Percentiles rank a stretch among this genome's conserved stretches.
phyloP scores from a whole-genome alignment of 2,888 invertebrate genomes.

The Lepidochitona cinerea region DNA sequence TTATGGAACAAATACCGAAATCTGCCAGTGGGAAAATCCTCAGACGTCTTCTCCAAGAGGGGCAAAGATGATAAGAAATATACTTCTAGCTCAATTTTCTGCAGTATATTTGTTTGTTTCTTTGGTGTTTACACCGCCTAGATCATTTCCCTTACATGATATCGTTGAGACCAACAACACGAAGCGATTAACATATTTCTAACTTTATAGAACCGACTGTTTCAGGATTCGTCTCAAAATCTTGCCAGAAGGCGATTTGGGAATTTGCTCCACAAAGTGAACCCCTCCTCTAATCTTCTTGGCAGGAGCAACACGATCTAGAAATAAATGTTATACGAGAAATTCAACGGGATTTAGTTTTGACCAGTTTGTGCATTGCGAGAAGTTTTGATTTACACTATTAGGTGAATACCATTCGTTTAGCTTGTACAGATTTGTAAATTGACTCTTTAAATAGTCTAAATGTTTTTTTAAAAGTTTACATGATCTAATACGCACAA shows the following conservation, averaged over 20 bases:
- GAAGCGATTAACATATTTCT: too few relatives aligned
- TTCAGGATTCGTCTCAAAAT: constrained; percentile 25
- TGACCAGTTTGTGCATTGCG: too few relatives aligned
- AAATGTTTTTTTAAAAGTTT: too few relatives aligned
- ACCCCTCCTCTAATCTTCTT: constrained; percentile 40
- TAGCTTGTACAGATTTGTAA: too few relatives aligned
- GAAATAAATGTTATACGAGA: not conserved
- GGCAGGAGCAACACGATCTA: constrained; percentile 31
- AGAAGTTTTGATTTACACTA: too few relatives aligned
- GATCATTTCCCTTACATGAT: too few relatives aligned
- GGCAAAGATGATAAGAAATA: not conserved
- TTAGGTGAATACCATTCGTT: too few relatives aligned
- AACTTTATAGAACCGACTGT: too few relatives aligned
- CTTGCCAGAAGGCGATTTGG: constrained; percentile 40
- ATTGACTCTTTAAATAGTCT: too few relatives aligned
- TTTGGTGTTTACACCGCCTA: not conserved
- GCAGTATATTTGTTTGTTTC: not conserved
- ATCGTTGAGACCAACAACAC: too few relatives aligned
- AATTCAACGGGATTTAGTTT: too few relatives aligned
- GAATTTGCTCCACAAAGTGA: constrained; percentile 33
- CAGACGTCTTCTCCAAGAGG: constrained; percentile 32
- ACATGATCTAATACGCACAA: too few relatives aligned
- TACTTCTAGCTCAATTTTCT: not conserved
- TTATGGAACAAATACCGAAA: constrained; percentile 50
- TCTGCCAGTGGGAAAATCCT: constrained; percentile 51